Evolutionary conservation across 2,113 vertebrate genomes (phyloP).

Genomic region (Pavo muticus): DNA sequence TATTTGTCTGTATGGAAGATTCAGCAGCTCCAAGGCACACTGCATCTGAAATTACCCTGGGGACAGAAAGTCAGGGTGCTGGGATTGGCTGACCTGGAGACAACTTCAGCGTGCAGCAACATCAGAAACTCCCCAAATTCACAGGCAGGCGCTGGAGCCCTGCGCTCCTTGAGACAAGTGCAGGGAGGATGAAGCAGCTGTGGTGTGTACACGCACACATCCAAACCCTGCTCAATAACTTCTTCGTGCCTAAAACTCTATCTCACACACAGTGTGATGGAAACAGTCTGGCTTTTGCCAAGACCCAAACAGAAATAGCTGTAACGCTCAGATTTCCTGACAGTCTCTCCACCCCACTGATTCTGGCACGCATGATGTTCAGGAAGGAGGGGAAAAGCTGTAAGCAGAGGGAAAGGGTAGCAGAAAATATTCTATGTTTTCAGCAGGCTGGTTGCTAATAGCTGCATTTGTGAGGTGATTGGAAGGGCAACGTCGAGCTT

Average conservation of each 20-base stretch:
- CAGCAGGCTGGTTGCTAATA: not conserved
- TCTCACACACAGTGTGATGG: not conserved
- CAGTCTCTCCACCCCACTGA: not conserved
- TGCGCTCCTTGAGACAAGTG: not conserved
- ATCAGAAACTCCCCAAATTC: not conserved
- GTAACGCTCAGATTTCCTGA: not conserved
- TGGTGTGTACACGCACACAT: not conserved
- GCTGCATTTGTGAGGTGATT: not conserved
- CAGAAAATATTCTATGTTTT: conserved; percentile 8
- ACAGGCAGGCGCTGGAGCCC: accelerated
- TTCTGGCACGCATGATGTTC: not conserved
- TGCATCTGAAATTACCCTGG: not conserved
- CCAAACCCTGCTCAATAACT: not conserved
- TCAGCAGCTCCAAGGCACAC: not conserved
- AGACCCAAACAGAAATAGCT: not conserved
- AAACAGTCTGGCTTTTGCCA: not conserved
- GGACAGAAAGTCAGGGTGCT: not conserved
- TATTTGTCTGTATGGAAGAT: not conserved
- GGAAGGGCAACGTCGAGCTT: not conserved
- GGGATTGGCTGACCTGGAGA: not conserved
- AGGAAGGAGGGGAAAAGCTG: not conserved
- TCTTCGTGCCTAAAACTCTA: not conserved
- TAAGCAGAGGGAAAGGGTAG: not conserved
- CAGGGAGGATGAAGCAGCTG: not conserved
- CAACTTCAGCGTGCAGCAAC: not conserved